phyloP scores from a whole-genome alignment of 2,797 vertebrate genomes.

The Channallabes apus region DNA sequence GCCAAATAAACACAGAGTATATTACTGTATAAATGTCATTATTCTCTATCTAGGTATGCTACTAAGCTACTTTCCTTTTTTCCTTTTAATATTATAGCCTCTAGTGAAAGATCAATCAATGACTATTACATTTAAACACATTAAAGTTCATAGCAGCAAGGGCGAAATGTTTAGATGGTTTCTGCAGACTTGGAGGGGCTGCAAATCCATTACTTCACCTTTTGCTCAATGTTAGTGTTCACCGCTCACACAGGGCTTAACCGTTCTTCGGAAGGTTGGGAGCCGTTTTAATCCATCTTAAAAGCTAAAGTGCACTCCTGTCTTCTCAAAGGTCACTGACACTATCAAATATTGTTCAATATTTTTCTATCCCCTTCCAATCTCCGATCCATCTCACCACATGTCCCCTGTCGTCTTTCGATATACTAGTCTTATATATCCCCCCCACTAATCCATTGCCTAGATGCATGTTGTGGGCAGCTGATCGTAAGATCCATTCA shows the following conservation, averaged over 20 bases:
- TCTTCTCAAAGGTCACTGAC: constrained; percentile 44
- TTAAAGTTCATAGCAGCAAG: neutral
- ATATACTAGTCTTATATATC: constrained; percentile 35
- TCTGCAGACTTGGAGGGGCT: neutral
- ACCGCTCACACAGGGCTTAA: neutral
- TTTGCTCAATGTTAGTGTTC: constrained; percentile 3
- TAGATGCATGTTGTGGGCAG: constrained; percentile 39
- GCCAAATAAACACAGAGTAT: neutral
- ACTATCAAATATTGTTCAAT: constrained; percentile 46
- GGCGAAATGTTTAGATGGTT: neutral
- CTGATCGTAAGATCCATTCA: constrained; percentile 45
- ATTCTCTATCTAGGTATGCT: neutral
- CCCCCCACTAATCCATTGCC: constrained; percentile 48
- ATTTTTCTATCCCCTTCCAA: constrained; percentile 14
- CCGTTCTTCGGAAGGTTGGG: neutral
- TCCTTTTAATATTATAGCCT: neutral
- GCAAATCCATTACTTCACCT: constrained; percentile 17
- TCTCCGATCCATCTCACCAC: neutral
- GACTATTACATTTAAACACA: neutral
- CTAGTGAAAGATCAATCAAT: neutral
- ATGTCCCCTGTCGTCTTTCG: constrained; percentile 39
- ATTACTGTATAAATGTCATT: neutral
- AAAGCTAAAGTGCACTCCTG: constrained; percentile 56
- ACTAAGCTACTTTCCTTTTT: neutral
- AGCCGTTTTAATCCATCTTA: constrained; percentile 56